A percentile compares a stretch with the other conserved stretches of the same genome.
phyloP scores from a whole-genome alignment of 2,113 vertebrate genomes.

The Theristicus caerulescens region DNA sequence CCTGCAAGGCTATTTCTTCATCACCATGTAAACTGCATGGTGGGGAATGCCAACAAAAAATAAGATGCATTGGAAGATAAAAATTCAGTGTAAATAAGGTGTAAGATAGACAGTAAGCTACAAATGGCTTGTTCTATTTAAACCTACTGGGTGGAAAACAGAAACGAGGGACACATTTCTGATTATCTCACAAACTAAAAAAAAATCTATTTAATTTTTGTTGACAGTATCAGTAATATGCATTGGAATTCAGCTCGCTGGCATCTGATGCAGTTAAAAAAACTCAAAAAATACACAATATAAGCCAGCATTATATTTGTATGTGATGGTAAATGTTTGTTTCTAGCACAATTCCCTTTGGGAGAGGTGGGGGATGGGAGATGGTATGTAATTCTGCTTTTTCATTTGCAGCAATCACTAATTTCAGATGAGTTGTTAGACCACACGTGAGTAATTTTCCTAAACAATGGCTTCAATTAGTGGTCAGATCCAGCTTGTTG shows the following conservation, averaged over 20 bases:
- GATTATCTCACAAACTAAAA: slow-evolving; percentile 32
- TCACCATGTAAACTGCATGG: slow-evolving; percentile 64
- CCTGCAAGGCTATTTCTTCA: slow-evolving; percentile 50
- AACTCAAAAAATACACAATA: not conserved
- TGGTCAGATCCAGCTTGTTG: slow-evolving; percentile 68
- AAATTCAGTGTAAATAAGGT: slow-evolving; percentile 59
- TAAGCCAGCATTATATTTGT: not conserved
- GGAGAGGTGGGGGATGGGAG: slow-evolving; percentile 20
- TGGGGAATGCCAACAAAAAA: slow-evolving; percentile 64
- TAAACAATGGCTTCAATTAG: slow-evolving; percentile 74
- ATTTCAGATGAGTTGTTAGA: slow-evolving; percentile 69
- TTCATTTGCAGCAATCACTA: slow-evolving; percentile 67
- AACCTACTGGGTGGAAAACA: slow-evolving; percentile 49
- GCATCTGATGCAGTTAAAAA: slow-evolving; percentile 24
- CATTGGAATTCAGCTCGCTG: not conserved
- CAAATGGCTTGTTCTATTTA: slow-evolving; percentile 61
- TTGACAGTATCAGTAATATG: slow-evolving; percentile 31
- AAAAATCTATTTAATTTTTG: slow-evolving; percentile 31
- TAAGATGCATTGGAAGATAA: slow-evolving; percentile 43
- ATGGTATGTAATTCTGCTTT: slow-evolving; percentile 38
- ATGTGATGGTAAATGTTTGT: slow-evolving; percentile 40
- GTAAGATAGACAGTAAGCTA: slow-evolving; percentile 44
- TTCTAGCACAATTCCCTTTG: slow-evolving; percentile 20
- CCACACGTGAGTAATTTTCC: slow-evolving; percentile 68
- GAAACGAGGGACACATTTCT: slow-evolving; percentile 11